phyloP scores from a whole-genome alignment of 2,113 vertebrate species.

The Probosciger aterrimus region DNA sequence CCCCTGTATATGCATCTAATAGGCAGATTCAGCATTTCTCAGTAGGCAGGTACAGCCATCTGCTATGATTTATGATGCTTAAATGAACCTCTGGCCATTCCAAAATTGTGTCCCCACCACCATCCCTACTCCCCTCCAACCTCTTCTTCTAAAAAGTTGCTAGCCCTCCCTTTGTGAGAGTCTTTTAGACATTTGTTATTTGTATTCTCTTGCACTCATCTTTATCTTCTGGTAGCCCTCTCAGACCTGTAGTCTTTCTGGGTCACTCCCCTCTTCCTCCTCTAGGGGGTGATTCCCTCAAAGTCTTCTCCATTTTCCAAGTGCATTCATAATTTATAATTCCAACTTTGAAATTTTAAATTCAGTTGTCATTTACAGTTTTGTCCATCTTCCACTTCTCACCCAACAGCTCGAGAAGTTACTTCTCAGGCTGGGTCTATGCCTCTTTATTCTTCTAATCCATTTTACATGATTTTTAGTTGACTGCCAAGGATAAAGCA shows the following conservation, averaged over 20 bases:
- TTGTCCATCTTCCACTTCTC: not conserved
- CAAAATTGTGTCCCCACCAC: too few relatives aligned
- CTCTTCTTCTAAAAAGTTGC: not conserved
- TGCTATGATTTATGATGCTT: not conserved
- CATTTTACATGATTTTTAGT: not conserved
- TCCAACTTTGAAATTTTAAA: not conserved
- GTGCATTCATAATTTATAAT: not conserved
- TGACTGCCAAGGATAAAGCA: not conserved
- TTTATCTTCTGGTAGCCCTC: not conserved
- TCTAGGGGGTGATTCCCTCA: not conserved
- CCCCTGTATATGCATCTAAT: fast-evolving
- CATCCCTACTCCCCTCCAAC: not conserved
- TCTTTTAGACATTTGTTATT: not conserved
- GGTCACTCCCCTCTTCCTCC: not conserved
- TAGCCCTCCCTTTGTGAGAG: not conserved
- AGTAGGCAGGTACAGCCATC: not conserved
- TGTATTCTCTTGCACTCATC: not conserved
- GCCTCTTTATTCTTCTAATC: not conserved
- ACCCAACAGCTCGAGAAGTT: not conserved
- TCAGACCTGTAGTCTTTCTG: not conserved
- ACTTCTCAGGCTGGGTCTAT: not conserved
- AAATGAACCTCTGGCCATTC: not conserved
- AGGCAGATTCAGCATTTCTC: not conserved
- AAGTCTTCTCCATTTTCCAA: not conserved
- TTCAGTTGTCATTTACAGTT: not conserved